phyloP scores from a whole-genome alignment of 2,888 invertebrate species.

The Lithophane socia region DNA sequence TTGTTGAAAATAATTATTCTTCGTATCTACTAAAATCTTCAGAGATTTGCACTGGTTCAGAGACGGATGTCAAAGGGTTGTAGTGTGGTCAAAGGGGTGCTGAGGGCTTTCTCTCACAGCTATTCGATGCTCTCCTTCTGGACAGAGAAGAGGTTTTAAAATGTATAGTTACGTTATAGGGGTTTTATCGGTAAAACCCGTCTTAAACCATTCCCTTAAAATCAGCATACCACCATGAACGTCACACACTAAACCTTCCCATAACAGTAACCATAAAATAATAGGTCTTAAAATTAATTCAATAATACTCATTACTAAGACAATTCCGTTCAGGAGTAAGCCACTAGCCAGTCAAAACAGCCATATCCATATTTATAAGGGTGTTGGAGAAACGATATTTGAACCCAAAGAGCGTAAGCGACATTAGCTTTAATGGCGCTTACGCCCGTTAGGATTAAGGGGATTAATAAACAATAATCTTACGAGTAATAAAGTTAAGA shows the following conservation, averaged over 20 bases:
- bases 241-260: not conserved
- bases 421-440: constrained; percentile 25
- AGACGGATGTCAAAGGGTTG: not conserved
- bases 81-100: not conserved
- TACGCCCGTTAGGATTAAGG: constrained; percentile 7
- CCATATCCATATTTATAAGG: constrained; percentile 58
- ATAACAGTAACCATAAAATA: constrained; percentile 22
- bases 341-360: constrained; percentile 18
- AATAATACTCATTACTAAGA: constrained; percentile 38
- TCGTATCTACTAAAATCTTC: accelerated
- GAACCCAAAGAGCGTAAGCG: constrained; percentile 14
- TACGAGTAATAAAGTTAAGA: constrained; percentile 6
- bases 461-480: constrained; percentile 17
- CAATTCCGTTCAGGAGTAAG: constrained; percentile 17
- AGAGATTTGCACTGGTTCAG: not conserved
- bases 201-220: not conserved
- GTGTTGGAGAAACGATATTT: constrained; percentile 27
- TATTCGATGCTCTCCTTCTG: not conserved
- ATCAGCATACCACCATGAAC: constrained; percentile 7
- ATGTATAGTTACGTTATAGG: not conserved
- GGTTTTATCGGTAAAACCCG: not conserved
- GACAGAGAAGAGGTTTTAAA: not conserved
- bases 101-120: not conserved
- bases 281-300: constrained; percentile 46
- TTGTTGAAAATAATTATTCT: not conserved